Conservation (phyloP, 2,797 vertebrate species). For the Pangasius mekongensis region DNA sequence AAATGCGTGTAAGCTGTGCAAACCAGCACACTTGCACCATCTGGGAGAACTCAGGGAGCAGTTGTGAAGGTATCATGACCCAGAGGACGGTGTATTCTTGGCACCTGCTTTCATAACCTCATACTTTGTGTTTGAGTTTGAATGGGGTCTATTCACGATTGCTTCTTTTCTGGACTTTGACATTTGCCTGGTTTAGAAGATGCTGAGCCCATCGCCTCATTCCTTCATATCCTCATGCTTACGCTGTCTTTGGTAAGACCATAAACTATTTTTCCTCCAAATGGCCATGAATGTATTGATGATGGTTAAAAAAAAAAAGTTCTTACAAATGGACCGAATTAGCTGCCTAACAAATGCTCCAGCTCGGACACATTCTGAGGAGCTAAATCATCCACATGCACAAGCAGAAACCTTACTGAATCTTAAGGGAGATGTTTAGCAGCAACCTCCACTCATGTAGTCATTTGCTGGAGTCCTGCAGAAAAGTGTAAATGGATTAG, state of each 20-base stretch:
- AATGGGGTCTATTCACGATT: not conserved
- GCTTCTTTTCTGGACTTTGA: not conserved
- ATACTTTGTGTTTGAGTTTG: not conserved
- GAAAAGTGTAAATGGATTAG: not conserved
- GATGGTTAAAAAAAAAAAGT: not conserved
- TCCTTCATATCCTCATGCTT: not conserved
- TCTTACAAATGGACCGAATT: not conserved
- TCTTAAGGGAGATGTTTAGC: not conserved
- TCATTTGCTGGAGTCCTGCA: not conserved
- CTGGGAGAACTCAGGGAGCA: not conserved
- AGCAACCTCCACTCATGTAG: not conserved
- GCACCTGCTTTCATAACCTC: not conserved
- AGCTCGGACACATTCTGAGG: not conserved
- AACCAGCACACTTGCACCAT: not conserved
- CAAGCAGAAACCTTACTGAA: not conserved
- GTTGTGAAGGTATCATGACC: not conserved
- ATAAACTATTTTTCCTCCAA: not conserved
- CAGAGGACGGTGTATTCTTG: not conserved
- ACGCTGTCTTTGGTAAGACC: not conserved
- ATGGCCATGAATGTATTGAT: not conserved
- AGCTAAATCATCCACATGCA: not conserved
- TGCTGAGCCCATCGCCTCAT: not conserved
- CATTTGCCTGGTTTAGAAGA: not conserved
- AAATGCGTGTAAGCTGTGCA: not conserved
- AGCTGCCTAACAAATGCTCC: not conserved